These are phyloP conservation scores for Malurus elegans DNA, from an alignment of 2,113 vertebrate species.

Conservation along the genomic window DNA sequence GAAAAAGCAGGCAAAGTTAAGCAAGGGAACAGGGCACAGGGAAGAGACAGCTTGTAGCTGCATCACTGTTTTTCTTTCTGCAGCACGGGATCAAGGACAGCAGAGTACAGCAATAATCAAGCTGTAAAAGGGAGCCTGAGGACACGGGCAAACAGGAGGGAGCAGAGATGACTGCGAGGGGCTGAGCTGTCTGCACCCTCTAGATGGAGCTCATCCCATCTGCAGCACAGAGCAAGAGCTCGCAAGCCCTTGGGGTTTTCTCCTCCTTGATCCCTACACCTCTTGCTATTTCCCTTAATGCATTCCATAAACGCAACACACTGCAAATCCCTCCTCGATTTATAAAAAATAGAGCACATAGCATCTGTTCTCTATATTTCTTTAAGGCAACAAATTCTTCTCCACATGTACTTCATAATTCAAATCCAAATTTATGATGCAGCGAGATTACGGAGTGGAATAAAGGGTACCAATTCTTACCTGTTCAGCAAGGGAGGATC, in stretches of 20 bases:
- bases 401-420: background rate
- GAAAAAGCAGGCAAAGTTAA: background rate
- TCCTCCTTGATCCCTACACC: fast-evolving
- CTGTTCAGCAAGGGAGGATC: constrained; percentile 81
- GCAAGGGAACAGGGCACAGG: background rate
- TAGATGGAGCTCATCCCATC: constrained; percentile 7
- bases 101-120: fast-evolving
- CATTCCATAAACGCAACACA: background rate
- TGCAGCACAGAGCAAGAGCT: background rate
- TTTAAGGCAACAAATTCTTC: background rate
- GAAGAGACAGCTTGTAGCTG: background rate
- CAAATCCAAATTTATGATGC: background rate
- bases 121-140: background rate
- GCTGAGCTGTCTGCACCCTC: background rate
- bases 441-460: background rate
- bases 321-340: background rate
- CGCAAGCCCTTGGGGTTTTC: background rate
- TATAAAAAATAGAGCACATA: background rate
- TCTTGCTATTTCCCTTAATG: background rate
- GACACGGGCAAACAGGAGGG: background rate
- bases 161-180: background rate
- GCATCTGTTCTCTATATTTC: background rate
- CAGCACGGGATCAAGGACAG: background rate
- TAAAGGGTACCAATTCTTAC: constrained; percentile 60
- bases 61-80: background rate